Evolutionary conservation across 2,113 vertebrate species (phyloP), one percentile per base, ranked within the genome.

Genomic region (Lophotis ruficrista): DNA sequence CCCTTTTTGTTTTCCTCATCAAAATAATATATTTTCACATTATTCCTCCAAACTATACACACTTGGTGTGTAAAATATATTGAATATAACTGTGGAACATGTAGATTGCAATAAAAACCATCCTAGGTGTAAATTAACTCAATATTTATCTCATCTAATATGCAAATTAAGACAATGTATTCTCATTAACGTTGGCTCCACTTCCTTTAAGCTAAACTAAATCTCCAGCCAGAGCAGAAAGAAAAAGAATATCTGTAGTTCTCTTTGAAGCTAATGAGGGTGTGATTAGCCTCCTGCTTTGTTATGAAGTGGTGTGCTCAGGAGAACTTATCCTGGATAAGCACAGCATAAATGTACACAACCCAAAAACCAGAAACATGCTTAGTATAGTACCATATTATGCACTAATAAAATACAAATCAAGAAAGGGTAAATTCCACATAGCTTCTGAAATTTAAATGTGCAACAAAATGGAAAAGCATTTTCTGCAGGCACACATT

Each of bases 61-160:
- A 93, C 75, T 82, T 89, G 83, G 77, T 90, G 81, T 94, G 87
- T 72, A 94, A 81, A 95, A 97, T 76, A 92, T 58, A 94, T 86
- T 87, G 53, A 96, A 94, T 57, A 88, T 81, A 95, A 83, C 91
- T 31, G 24, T 22, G 53, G 71, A 97, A 96, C 84, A 62, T 37
- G 72, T 75, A 96, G 96, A 62, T 89, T 87, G 95, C 89, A 96
- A 97, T 78, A 94, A 97, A 97, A 98, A 90, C 41, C 92, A 96
- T 97, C 90, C 83, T 95, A 97, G 95, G 96, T 97, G 96, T 97
- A 98, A 98, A 98, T 98, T 98, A 98, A 95, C 97, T 97, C 97
- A 98, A 97, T 98, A 98, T 97, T 98, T 98, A 98, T 97, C 98
- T 98, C 97, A 98, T 98, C 96, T 97, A 98, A 98, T 98, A 98